A percentile compares a stretch with the other conserved stretches of the same genome.
Conservation (phyloP, 2,113 vertebrate species). For the Anguilla japonica region DNA sequence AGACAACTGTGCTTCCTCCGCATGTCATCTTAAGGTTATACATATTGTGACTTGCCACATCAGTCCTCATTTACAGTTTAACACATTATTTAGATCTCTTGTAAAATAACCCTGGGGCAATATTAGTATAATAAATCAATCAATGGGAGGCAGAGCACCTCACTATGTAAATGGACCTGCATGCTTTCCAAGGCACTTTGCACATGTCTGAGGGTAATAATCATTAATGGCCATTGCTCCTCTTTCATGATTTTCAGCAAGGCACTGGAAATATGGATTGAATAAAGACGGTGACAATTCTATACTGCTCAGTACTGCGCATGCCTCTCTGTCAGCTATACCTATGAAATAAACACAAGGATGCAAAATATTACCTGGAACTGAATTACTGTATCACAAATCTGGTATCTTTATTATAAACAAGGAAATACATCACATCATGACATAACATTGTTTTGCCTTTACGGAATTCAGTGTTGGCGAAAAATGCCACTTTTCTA, state of each 20-base stretch:
- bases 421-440: neutral
- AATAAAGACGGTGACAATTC: neutral
- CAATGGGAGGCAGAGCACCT: neutral
- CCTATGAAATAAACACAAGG: neutral
- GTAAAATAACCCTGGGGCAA: neutral
- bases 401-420: too few species aligned
- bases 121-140: conserved; percentile 2
- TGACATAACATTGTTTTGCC: neutral
- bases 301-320: neutral
- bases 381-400: too few species aligned
- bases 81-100: neutral
- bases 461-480: neutral
- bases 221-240: neutral
- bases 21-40: neutral
- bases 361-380: neutral
- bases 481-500: neutral
- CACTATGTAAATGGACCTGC: neutral
- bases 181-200: neutral
- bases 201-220: neutral
- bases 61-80: neutral
- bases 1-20: neutral
- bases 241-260: neutral
- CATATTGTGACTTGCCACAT: neutral
- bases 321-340: neutral
- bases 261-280: neutral